Conservation (phyloP, 2,888 invertebrate genomes). For the Spatulosminthurus flaviceps region DNA sequence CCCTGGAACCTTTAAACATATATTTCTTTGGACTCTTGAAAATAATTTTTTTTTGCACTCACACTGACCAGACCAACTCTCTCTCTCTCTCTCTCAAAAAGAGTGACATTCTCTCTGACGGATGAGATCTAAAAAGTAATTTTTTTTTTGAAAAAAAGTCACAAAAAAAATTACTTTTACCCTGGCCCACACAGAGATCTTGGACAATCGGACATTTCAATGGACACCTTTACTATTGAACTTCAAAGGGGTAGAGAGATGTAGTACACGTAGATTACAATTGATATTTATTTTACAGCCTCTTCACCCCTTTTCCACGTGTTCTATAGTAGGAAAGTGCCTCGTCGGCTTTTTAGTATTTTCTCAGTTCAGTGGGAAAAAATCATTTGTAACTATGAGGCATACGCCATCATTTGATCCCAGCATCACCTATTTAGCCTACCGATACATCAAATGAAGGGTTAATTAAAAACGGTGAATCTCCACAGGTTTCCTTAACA, state of each 20-base stretch:
- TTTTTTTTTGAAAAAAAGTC: slow-evolving; percentile 24
- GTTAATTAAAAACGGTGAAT: too few relatives aligned
- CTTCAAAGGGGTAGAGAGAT: too few relatives aligned
- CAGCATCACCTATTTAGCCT: too few relatives aligned
- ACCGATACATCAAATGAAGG: too few relatives aligned
- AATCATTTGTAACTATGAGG: too few relatives aligned
- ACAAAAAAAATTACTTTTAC: slow-evolving; percentile 40
- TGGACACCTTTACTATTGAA: not conserved
- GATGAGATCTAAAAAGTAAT: slow-evolving; percentile 33
- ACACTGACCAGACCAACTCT: slow-evolving; percentile 19
- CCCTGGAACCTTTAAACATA: not conserved
- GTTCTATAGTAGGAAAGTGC: too few relatives aligned
- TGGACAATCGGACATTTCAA: slow-evolving; percentile 30
- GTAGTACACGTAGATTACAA: not conserved
- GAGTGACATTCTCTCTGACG: slow-evolving; percentile 28
- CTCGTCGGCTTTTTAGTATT: too few relatives aligned
- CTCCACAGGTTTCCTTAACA: too few relatives aligned
- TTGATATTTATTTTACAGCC: not conserved
- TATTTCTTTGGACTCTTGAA: not conserved
- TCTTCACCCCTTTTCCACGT: slow-evolving; percentile 16
- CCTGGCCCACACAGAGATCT: slow-evolving; percentile 12
- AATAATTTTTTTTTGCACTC: slow-evolving; percentile 34
- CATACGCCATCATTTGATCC: too few relatives aligned
- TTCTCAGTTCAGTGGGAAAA: too few relatives aligned
- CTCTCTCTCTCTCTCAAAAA: too few relatives aligned